phyloP scores from a whole-genome alignment of 2,113 vertebrate species.

The Puntigrus tetrazona region DNA sequence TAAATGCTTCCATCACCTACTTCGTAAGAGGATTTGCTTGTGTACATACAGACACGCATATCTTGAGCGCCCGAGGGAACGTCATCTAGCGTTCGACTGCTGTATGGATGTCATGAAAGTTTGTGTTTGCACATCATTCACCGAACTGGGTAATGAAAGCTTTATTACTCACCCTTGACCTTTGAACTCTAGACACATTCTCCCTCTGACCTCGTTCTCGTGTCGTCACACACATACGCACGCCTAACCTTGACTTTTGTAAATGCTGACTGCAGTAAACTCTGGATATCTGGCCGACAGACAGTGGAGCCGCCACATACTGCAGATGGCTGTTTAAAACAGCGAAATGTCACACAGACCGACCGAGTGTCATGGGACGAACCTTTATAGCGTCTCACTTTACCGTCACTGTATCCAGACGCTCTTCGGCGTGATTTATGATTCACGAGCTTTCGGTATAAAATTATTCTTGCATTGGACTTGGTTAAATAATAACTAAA shows the following conservation, averaged over 20 bases:
- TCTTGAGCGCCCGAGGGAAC: background rate
- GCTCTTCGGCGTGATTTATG: background rate
- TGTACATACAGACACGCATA: background rate
- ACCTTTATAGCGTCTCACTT: constrained; percentile 36
- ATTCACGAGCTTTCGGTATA: background rate
- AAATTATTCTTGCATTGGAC: background rate
- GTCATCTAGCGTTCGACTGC: background rate
- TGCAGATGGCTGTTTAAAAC: constrained; percentile 39
- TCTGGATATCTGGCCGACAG: constrained; percentile 16
- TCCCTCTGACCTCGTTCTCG: constrained; percentile 2
- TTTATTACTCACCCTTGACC: constrained; percentile 40
- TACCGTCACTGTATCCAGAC: constrained; percentile 6
- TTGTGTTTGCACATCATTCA: constrained; percentile 18
- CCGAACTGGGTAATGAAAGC: constrained; percentile 12
- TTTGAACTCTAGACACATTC: constrained; percentile 37
- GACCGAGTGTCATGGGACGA: constrained; percentile 36
- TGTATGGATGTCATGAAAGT: constrained; percentile 23
- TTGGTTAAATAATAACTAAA: background rate
- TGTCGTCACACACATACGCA: background rate
- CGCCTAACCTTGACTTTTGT: constrained; percentile 3
- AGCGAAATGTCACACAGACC: constrained; percentile 28
- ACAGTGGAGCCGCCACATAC: constrained; percentile 28
- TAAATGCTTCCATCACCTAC: constrained; percentile 4
- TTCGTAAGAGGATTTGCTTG: constrained; percentile 40
- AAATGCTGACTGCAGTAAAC: constrained; percentile 22